Conservation (phyloP, 2,113 vertebrate species). For the Platanista minor region DNA sequence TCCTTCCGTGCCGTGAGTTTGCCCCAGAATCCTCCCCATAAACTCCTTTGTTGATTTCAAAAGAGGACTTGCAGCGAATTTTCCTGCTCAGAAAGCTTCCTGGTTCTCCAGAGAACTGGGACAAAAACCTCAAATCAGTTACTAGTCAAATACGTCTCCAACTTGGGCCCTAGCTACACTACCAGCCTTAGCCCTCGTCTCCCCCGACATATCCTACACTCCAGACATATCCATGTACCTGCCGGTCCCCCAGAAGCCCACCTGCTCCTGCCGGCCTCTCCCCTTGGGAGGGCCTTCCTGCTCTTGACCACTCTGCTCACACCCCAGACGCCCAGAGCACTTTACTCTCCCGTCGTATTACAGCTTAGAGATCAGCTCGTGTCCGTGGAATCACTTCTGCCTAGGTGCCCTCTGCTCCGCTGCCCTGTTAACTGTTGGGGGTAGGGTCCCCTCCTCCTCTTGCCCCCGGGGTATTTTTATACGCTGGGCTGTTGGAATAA, state of each 20-base stretch:
- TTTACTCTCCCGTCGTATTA: background rate
- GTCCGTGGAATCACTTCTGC: accelerated
- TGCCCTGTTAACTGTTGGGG: background rate
- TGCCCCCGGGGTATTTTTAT: background rate
- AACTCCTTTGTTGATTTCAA: background rate
- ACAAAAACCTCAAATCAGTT: background rate
- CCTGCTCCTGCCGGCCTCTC: too few relatives aligned
- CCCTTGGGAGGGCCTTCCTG: background rate
- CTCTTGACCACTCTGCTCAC: too few relatives aligned
- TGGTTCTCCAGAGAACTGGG: background rate
- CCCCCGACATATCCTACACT: background rate
- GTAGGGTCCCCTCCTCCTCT: background rate
- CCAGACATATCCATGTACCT: background rate
- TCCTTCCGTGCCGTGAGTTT: background rate
- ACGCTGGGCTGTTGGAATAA: background rate
- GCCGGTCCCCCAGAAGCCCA: background rate
- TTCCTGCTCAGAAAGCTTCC: background rate
- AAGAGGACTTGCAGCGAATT: background rate
- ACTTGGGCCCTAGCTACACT: background rate
- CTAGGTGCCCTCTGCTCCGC: background rate
- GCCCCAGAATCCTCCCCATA: background rate
- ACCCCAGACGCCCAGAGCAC: background rate
- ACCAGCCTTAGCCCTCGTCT: background rate
- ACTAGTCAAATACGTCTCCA: background rate
- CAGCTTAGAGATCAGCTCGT: background rate